These are phyloP conservation scores for Callospermophilus lateralis DNA, from an alignment of 2,113 vertebrate species.

Conservation along the genomic window DNA sequence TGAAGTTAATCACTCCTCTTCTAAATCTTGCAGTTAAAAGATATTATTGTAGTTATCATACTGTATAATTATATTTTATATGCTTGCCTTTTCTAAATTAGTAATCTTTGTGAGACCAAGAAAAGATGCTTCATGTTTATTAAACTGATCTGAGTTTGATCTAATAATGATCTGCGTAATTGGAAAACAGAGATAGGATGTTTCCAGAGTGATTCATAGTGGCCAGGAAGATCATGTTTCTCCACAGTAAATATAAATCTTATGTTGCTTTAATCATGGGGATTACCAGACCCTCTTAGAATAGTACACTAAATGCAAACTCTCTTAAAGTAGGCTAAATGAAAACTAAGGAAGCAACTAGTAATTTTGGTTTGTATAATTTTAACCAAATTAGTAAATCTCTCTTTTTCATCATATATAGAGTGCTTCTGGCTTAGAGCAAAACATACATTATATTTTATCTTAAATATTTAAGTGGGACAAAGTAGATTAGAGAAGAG, in stretches of 20 bases:
- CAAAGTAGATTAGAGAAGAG: constrained; percentile 6
- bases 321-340: constrained; percentile 24
- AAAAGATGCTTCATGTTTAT: constrained; percentile 21
- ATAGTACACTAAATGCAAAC: constrained; percentile 54
- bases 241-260: constrained; percentile 61
- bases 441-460: constrained; percentile 42
- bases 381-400: background rate
- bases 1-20: background rate
- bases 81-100: background rate
- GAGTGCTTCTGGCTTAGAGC: background rate
- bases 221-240: constrained; percentile 58
- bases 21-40: background rate
- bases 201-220: constrained; percentile 65
- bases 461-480: constrained; percentile 7
- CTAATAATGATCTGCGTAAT: constrained; percentile 48
- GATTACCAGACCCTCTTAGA: constrained; percentile 66
- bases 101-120: background rate
- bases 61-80: background rate
- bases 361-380: background rate
- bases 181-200: constrained; percentile 38
- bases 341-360: background rate
- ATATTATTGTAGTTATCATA: background rate
- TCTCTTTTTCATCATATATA: constrained; percentile 11
- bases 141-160: constrained; percentile 54
- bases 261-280: constrained; percentile 39